Evolutionary conservation across 53 echinoderm and acorn worm species (phyloP).

Genomic region (Crossaster papposus): DNA sequence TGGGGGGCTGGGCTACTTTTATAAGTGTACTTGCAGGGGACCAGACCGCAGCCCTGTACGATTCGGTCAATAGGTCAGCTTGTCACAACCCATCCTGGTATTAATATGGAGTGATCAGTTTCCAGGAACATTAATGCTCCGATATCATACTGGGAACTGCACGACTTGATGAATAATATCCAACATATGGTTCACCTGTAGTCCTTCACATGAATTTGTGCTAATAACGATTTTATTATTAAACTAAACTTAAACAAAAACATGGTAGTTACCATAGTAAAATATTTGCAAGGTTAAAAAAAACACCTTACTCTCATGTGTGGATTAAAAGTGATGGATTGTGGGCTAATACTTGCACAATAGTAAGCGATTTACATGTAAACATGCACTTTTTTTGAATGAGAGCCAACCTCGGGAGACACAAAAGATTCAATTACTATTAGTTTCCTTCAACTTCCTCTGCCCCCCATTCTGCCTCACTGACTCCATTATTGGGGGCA

Average conservation of each 20-base stretch:
- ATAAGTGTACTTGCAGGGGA: conserved; percentile 14
- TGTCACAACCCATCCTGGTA: neutral
- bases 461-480: neutral
- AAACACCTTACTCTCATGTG: too few relatives aligned
- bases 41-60: neutral
- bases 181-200: too few relatives aligned
- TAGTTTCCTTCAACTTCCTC: conserved; percentile 19
- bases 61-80: neutral
- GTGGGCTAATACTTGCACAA: neutral
- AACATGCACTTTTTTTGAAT: neutral
- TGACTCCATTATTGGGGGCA: neutral
- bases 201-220: too few relatives aligned
- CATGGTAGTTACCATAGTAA: too few relatives aligned
- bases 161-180: too few relatives aligned
- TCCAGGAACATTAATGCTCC: neutral
- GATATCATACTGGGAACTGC: neutral
- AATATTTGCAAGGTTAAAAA: too few relatives aligned
- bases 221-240: too few relatives aligned
- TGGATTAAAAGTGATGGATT: too few relatives aligned
- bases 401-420: neutral
- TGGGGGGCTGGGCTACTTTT: conserved; percentile 12
- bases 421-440: neutral
- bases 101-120: conserved; percentile 6
- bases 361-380: neutral
- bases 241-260: too few relatives aligned